Evolutionary conservation across 2,797 vertebrate genomes (phyloP).

Genomic region (Gymnopithys bicolor): DNA sequence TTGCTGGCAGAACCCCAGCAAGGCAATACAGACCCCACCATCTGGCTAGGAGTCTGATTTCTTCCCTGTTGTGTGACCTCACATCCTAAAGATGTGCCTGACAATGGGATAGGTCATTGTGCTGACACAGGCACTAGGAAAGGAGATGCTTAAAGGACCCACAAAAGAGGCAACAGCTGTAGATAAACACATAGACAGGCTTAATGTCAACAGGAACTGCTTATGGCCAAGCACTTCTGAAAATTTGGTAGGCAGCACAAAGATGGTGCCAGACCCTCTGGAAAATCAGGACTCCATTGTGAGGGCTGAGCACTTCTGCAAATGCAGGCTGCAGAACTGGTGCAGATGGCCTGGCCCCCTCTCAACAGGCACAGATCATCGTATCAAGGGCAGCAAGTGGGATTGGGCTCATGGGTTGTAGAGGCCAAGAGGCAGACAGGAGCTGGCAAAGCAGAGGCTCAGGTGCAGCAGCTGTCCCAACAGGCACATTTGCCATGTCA

Average conservation of each 20-base stretch:
- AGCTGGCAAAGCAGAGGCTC: background rate
- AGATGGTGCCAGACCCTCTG: background rate
- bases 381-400: background rate
- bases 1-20: background rate
- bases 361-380: background rate
- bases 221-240: constrained; percentile 30
- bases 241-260: background rate
- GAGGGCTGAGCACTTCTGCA: constrained; percentile 8
- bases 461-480: background rate
- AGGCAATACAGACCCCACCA: background rate
- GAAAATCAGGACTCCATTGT: constrained; percentile 59
- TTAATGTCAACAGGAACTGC: constrained; percentile 30
- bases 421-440: background rate
- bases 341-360: constrained; percentile 53
- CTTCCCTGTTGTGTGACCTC: accelerated
- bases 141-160: background rate
- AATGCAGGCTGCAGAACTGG: background rate
- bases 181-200: background rate
- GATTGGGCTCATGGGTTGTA: background rate
- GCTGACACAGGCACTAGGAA: background rate
- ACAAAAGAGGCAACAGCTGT: constrained; percentile 52
- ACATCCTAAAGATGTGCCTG: background rate
- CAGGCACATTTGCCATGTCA: background rate
- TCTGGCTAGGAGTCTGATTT: background rate
- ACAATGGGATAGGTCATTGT: background rate